phyloP scores from a whole-genome alignment of 2,888 invertebrate species.

The Thereva unica region DNA sequence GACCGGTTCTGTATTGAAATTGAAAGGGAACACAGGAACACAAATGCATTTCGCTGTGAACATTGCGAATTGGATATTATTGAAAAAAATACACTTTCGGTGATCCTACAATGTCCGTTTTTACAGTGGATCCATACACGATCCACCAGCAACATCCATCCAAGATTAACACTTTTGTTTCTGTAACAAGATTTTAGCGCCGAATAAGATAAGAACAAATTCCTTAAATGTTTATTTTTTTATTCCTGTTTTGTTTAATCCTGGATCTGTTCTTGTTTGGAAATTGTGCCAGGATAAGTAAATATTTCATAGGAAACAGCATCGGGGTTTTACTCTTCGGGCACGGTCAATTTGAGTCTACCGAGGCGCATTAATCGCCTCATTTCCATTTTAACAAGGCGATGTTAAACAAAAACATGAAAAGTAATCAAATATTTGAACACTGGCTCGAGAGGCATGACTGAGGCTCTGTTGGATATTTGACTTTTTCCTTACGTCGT shows the following conservation, averaged over 20 bases:
- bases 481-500: slow-evolving; percentile 14
- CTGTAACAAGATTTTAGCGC: too few relatives aligned
- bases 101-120: too few relatives aligned
- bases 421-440: slow-evolving; percentile 31
- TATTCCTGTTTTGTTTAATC: too few relatives aligned
- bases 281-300: slow-evolving; percentile 1
- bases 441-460: slow-evolving; percentile 18
- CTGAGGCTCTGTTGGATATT: slow-evolving; percentile 24
- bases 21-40: slow-evolving; percentile 11
- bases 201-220: too few relatives aligned
- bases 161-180: too few relatives aligned
- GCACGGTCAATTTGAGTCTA: slow-evolving; percentile 28
- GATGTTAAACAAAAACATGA: slow-evolving; percentile 37
- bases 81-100: too few relatives aligned
- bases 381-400: slow-evolving; percentile 42
- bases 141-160: too few relatives aligned
- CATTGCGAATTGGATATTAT: too few relatives aligned
- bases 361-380: slow-evolving; percentile 39
- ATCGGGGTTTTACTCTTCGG: slow-evolving; percentile 1
- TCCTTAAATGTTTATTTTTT: too few relatives aligned
- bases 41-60: too few relatives aligned
- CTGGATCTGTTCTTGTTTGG: too few relatives aligned
- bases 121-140: too few relatives aligned
- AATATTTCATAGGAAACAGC: slow-evolving; percentile 17
- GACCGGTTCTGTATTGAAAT: slow-evolving; percentile 26